Percentiles rank a stretch among this genome's conserved stretches.
These are phyloP conservation scores for Helogale parvula DNA, from an alignment of 2,113 vertebrate species.

Conservation along the genomic window DNA sequence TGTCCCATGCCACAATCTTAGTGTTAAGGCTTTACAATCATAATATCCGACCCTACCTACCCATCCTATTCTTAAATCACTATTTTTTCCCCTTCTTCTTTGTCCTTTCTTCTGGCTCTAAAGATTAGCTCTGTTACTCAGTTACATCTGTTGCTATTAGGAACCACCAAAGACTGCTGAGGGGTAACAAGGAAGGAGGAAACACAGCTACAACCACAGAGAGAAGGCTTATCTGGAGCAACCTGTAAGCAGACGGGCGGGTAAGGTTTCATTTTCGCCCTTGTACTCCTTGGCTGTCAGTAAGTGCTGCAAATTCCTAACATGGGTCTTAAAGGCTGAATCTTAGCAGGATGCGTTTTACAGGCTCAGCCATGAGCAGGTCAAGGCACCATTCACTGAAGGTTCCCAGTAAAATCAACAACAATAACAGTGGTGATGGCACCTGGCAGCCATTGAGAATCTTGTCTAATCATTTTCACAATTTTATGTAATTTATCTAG, in stretches of 20 bases:
- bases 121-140: background rate
- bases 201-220: background rate
- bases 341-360: background rate
- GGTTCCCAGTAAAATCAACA: constrained; percentile 44
- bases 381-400: background rate
- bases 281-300: background rate
- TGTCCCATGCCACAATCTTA: background rate
- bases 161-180: background rate
- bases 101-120: background rate
- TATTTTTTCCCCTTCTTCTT: background rate
- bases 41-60: background rate
- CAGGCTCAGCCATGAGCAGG: background rate
- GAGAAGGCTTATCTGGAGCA: background rate
- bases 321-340: background rate
- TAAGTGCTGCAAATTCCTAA: background rate
- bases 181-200: background rate
- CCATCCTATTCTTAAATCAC: background rate
- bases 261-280: background rate
- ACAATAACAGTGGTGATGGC: background rate
- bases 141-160: background rate
- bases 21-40: background rate
- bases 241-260: background rate
- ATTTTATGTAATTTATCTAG: background rate
- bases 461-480: background rate
- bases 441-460: background rate